A percentile compares a stretch with the other conserved stretches of the same genome.
Conservation (phyloP, 2,888 invertebrate species). For the Ctenicera cuprea region DNA sequence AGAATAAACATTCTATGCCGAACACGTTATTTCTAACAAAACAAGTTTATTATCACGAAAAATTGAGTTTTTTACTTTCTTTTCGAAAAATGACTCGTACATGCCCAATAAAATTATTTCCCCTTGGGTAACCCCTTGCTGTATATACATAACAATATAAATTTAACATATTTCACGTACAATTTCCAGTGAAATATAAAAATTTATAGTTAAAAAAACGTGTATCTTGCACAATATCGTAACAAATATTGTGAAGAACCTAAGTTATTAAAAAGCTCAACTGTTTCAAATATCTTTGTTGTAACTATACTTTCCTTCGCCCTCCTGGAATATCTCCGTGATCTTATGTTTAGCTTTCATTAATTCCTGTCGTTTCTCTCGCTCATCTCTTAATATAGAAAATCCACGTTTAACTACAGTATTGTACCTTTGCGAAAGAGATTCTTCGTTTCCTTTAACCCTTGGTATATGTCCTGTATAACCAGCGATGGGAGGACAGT, state of each 20-base stretch:
- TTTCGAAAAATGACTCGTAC: too few species aligned
- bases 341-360: slow-evolving; percentile 59
- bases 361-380: slow-evolving; percentile 70
- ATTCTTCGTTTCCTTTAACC: slow-evolving; percentile 80
- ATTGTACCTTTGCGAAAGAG: slow-evolving; percentile 81
- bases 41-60: too few species aligned
- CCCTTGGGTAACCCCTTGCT: not conserved
- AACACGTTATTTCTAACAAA: too few species aligned
- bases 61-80: too few species aligned
- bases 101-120: too few species aligned
- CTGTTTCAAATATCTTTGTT: slow-evolving; percentile 21
- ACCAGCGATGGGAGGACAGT: slow-evolving; percentile 83
- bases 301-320: slow-evolving; percentile 53
- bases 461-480: slow-evolving; percentile 85
- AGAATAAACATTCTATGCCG: too few species aligned
- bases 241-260: slow-evolving; percentile 23
- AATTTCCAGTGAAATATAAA: slow-evolving; percentile 7
- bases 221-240: slow-evolving; percentile 10
- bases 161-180: slow-evolving; percentile 11
- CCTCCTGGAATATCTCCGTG: slow-evolving; percentile 55
- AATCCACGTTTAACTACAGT: slow-evolving; percentile 81
- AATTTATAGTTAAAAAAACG: not conserved
- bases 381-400: slow-evolving; percentile 76
- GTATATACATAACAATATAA: slow-evolving; percentile 4
- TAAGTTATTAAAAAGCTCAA: not conserved